Percentiles rank a stretch among this genome's conserved stretches.
These are phyloP conservation scores for Lepidocyrtinus sp. DNA, from an alignment of 2,888 invertebrate genomes.

Conservation along the genomic window DNA sequence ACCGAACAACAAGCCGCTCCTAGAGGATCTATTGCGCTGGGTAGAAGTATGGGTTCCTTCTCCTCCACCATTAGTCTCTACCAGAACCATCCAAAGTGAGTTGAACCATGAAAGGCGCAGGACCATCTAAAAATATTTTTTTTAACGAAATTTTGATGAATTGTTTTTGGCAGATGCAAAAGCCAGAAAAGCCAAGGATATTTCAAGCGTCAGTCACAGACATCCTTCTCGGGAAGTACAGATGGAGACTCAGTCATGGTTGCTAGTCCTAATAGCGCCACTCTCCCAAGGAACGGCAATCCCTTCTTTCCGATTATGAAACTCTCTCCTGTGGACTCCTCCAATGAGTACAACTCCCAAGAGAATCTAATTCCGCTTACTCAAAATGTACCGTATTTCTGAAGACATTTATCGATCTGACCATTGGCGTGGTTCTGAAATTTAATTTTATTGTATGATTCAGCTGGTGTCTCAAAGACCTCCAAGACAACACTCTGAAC, in stretches of 20 bases:
- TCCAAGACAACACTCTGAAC: conserved; percentile 56
- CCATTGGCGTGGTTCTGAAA: background rate
- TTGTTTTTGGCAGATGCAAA: conserved; percentile 30
- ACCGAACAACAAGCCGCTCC: conserved; percentile 13
- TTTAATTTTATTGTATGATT: conserved; percentile 21
- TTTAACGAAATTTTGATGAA: background rate
- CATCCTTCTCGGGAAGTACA: conserved; percentile 61
- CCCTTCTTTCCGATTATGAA: conserved; percentile 44
- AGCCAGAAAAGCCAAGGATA: conserved; percentile 40
- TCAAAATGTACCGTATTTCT: conserved; percentile 53
- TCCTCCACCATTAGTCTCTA: conserved; percentile 63
- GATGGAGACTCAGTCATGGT: conserved; percentile 45
- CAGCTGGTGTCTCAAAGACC: conserved; percentile 67
- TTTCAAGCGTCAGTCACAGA: conserved; percentile 56
- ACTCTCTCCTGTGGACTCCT: conserved; percentile 52
- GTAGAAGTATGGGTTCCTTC: conserved; percentile 56
- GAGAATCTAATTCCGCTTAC: conserved; percentile 61
- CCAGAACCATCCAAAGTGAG: conserved; percentile 55
- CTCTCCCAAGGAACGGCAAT: conserved; percentile 62
- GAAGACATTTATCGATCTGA: background rate
- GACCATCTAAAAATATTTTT: background rate
- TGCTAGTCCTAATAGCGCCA: conserved; percentile 40
- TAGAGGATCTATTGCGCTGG: conserved; percentile 42
- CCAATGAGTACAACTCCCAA: conserved; percentile 45
- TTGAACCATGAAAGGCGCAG: too few species aligned